Conservation (phyloP, 2,797 vertebrate species). For the Microcaecilia unicolor region DNA sequence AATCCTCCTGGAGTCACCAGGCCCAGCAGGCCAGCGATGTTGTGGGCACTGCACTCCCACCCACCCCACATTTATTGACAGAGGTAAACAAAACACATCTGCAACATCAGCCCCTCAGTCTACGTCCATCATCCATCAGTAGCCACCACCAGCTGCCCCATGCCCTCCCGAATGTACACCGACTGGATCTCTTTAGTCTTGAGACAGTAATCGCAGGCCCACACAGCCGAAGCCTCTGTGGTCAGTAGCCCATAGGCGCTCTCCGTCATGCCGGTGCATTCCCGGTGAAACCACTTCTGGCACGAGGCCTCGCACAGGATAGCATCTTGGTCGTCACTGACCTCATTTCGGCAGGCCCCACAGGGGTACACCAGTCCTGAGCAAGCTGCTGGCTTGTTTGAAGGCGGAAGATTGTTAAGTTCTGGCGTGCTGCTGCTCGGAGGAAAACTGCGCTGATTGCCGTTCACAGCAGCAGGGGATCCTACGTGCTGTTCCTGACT, state of each 20-base stretch:
- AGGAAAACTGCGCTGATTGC: conserved; percentile 63
- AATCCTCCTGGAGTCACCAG: too few species aligned
- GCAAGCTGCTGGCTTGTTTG: conserved; percentile 42
- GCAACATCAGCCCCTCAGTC: too few species aligned
- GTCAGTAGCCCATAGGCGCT: conserved; percentile 91
- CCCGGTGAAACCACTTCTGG: conserved; percentile 95
- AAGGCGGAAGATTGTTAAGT: conserved; percentile 74
- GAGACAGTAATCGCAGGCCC: conserved; percentile 96
- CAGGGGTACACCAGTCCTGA: conserved; percentile 68
- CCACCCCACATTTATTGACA: too few species aligned
- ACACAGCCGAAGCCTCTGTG: conserved; percentile 84
- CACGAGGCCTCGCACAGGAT: conserved; percentile 94
- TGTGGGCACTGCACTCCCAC: too few species aligned
- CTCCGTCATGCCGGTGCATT: conserved; percentile 93
- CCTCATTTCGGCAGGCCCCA: conserved; percentile 84
- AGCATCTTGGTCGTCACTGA: conserved; percentile 93
- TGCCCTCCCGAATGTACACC: conserved; percentile 84
- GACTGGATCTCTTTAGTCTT: conserved; percentile 98
- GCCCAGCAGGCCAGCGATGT: too few species aligned
- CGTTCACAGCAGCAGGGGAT: conserved; percentile 52
- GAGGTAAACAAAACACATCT: too few species aligned
- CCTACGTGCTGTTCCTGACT: conserved; percentile 76
- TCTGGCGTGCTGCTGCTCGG: conserved; percentile 67
- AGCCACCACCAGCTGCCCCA: conserved; percentile 90
- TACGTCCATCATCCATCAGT: conserved; percentile 84